These are phyloP conservation scores for Acanthopleura granulata DNA, from an alignment of 2,888 invertebrate species.

Conservation along the genomic window DNA sequence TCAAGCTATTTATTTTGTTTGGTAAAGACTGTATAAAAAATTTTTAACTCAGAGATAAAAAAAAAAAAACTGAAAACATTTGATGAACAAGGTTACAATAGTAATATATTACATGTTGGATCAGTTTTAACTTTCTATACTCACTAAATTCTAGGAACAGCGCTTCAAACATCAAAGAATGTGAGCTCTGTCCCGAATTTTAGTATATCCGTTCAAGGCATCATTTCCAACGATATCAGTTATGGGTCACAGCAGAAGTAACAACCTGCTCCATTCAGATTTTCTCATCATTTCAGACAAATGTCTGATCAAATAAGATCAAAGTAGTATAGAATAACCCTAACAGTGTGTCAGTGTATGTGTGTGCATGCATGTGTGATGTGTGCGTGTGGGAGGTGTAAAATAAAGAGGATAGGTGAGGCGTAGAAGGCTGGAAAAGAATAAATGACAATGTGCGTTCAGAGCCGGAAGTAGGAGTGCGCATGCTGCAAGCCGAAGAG, in stretches of 20 bases:
- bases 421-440: not conserved
- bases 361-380: conserved; percentile 10
- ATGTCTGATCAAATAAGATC: conserved; percentile 18
- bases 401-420: not conserved
- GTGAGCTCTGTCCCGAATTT: not conserved
- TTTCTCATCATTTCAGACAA: conserved; percentile 18
- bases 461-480: not conserved
- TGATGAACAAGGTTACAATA: no score
- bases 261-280: not conserved
- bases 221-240: conserved; percentile 3
- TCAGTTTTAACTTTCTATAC: not conserved
- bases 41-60: no score
- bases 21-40: no score
- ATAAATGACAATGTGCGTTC: not conserved
- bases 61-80: no score
- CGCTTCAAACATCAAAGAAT: not conserved
- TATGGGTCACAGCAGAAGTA: not conserved
- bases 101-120: no score
- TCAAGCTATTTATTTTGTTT: no score
- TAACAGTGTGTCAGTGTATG: not conserved
- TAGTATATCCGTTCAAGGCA: conserved; percentile 16
- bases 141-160: not conserved
- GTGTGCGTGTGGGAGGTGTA: not conserved
- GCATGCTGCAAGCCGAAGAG: not conserved
- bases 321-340: conserved; percentile 4